These are phyloP conservation scores for Alsophila aescularia DNA, from an alignment of 2,888 invertebrate species.

Conservation along the genomic window DNA sequence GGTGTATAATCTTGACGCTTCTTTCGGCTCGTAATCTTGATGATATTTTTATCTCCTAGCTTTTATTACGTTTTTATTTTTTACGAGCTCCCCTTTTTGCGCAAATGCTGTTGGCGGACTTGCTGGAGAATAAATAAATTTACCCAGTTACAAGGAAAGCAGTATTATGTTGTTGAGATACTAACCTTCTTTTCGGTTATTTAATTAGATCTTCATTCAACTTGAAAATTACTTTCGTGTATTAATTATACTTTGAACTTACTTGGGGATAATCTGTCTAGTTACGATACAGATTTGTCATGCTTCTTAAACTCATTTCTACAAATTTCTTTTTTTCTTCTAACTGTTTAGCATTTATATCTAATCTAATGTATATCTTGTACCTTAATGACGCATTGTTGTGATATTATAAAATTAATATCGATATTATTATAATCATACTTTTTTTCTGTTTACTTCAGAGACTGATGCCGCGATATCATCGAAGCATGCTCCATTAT, in stretches of 20 bases:
- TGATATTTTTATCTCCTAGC: conserved; percentile 66
- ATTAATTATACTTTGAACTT: no score
- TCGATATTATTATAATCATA: not conserved
- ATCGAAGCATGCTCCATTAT: conserved; percentile 63
- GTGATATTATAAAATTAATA: no score
- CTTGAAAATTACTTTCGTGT: not conserved
- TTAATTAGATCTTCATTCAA: not conserved
- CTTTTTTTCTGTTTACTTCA: conserved; percentile 42
- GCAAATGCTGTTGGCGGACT: conserved; percentile 43
- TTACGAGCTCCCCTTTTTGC: conserved; percentile 52
- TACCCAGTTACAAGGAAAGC: conserved; percentile 20
- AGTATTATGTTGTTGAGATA: conserved; percentile 9
- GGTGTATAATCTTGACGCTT: conserved; percentile 55
- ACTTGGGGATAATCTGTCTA: no score
- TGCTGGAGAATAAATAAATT: conserved; percentile 51
- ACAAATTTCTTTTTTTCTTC: no score
- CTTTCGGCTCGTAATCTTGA: conserved; percentile 62
- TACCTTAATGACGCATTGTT: no score
- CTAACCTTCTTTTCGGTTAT: not conserved
- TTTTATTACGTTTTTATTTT: conserved; percentile 68
- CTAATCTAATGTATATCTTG: no score
- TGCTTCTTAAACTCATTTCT: no score
- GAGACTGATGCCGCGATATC: conserved; percentile 57
- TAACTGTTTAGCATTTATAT: no score
- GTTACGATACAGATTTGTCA: no score